Evolutionary conservation across 1,140 invertebrate genomes (phyloP), one percentile per base, ranked within the genome.

Genomic region (Pogonomyrmex californicus): DNA sequence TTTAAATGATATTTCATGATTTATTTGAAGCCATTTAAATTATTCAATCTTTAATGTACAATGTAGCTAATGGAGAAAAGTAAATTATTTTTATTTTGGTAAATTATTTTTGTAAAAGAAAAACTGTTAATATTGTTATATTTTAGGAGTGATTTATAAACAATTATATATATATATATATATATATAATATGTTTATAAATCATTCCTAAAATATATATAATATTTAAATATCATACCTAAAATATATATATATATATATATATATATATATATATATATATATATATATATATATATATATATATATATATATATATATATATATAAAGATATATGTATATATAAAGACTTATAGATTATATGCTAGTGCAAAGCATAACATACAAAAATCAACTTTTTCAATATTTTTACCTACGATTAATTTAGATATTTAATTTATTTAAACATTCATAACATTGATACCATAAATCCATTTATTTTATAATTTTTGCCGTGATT

Each of bases 381-480:
- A 7, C 12, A 51, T 51, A 3, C 36, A 66, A 12, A 54, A 73
- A 54, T 38, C 33, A 41, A 12, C 30, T 75, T 51, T n/a, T 73
- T 9, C 23, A 54, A 36, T 54, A 54, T 56, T 58, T 75, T 56
- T 36, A 4, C 9, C 6, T 14, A 76, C 12, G 4, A 77, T 44
- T 58, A 44, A 76, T 60, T 4, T 17, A 7, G 17, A 38, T 54
- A 54, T 62, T 62, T 30, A 62, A 6, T 60, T 6, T 5, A 33
- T 33, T 30, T 30, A 47, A 60, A 33, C 12, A 62, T 62, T 12
- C 0, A 4, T 33, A 12, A 75, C 36, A 58, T 58, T 60, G 23
- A 44, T 63, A 47, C 1, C 7, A 2, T 12, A 77, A n/a, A n/a
- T 44, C 3, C 30, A 78, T 78, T 65, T 36, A 78, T 65, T 78